phyloP scores from a whole-genome alignment of 1,140 invertebrate species.

The Rhopalosiphum maidis region DNA sequence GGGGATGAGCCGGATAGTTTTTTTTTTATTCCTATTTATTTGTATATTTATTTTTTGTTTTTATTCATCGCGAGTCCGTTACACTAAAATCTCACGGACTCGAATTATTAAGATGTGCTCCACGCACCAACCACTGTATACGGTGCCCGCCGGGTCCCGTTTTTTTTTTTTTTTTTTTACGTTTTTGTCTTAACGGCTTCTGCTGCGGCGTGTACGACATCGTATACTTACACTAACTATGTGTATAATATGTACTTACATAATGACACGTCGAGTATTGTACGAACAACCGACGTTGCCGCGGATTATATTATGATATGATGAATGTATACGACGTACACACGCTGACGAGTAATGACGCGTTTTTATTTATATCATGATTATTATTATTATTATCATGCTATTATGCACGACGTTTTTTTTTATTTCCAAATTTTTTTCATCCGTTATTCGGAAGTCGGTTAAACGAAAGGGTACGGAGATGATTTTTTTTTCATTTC shows the following conservation, averaged over 20 bases:
- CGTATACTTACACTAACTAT: not conserved
- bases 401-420: not conserved
- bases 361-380: not conserved
- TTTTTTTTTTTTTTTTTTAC: conserved; percentile 23
- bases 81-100: conserved; percentile 50
- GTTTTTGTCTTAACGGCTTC: conserved; percentile 54
- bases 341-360: not conserved
- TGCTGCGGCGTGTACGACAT: not conserved
- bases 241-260: not conserved
- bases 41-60: not conserved
- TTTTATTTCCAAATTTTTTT: not conserved
- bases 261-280: not conserved
- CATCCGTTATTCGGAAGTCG: not conserved
- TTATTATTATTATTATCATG: no score
- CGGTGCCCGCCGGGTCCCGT: not conserved
- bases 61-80: conserved; percentile 11
- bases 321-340: not conserved
- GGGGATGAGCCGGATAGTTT: conserved; percentile 40
- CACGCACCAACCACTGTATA: not conserved
- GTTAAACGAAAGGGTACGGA: not conserved
- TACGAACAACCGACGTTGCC: no score
- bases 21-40: conserved; percentile 12
- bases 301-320: not conserved
- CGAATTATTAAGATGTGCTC: conserved; percentile 43
- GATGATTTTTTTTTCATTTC: not conserved